Percentiles rank a stretch among this genome's conserved stretches.
Evolutionary conservation across 2,797 vertebrate genomes (phyloP).

Genomic region (Urosaurus nigricauda): DNA sequence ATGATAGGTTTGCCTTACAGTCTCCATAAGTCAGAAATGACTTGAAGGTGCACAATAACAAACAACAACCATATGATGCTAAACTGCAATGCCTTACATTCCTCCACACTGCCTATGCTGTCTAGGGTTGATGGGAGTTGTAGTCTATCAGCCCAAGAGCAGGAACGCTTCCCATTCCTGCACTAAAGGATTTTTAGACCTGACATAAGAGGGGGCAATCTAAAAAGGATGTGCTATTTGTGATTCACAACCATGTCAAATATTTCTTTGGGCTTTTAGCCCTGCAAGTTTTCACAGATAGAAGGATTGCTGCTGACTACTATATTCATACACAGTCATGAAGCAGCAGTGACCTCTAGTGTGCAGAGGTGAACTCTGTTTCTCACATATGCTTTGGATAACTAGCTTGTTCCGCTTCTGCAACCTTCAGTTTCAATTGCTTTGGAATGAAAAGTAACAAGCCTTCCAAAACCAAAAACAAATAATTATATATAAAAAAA

Average conservation of each 20-base stretch:
- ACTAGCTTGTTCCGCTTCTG: accelerated
- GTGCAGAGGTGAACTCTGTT: neutral
- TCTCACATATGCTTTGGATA: accelerated
- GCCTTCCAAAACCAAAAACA: no score
- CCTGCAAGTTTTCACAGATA: neutral
- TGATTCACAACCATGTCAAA: neutral
- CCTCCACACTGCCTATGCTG: no score
- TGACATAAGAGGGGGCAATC: neutral
- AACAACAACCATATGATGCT: no score
- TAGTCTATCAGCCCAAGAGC: no score
- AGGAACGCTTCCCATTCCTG: no score
- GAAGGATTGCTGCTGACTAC: neutral
- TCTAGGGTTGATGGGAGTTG: no score
- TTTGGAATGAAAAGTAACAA: neutral
- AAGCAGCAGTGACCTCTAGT: constrained; percentile 47
- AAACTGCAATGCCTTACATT: no score
- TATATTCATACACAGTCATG: neutral
- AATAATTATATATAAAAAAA: neutral
- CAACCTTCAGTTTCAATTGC: neutral
- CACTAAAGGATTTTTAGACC: neutral
- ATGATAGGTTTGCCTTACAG: no score
- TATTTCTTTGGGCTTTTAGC: neutral
- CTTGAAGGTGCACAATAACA: no score
- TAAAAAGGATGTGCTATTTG: neutral
- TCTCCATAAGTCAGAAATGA: no score